Base-by-base conservation (phyloP, 2,797 vertebrate genomes). In the Propithecus deckenii region DNA sequence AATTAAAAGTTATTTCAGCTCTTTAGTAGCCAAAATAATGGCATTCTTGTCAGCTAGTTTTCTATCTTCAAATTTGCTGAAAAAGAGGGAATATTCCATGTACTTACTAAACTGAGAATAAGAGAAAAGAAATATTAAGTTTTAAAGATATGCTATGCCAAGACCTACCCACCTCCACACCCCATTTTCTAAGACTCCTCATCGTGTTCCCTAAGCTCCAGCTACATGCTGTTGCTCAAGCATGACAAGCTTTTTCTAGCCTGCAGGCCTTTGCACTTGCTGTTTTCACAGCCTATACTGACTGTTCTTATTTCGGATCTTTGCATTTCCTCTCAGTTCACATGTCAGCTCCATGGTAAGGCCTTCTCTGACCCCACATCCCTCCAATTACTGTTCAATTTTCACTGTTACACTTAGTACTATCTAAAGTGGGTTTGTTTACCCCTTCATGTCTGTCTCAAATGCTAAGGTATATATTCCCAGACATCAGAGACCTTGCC, bases 41-140 rank as follows among this genome's bases (percentile, higher is more conserved):
- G 12, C 22, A 92, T 67, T 89, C 43, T 59, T 14, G 38, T 43
- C n/a, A 69, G n/a, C 10, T 38, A 63, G 74, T 38, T 46, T 25
- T 75, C 30, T 87, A 43, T 63, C 20, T n/a, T 25, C 10, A 97
- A 90, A 74, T 50, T 35, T 94, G 17, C 50, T 86, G 46, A 28
- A 84, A 52, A 87, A 79, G n/a, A 61, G 32, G 18, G 7, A 85
- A 89, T 52, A 72, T 7, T 48, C 23, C 74, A 46, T 8, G 9
- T 28, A 75, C 74, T 81, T 88, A 65, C 25, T 76, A 71, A 81
- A 80, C 48, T 67, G 22, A 85, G 23, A 46, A n/a, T 74, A 72
- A 86, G 43, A 81, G 14, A 90, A 81, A 71, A 76, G 11, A 92
- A 81, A 57, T 78, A 48, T 38, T 23, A 63, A 55, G 11, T 32